These are phyloP conservation scores for Poecile atricapillus DNA, from an alignment of 2,113 vertebrate genomes.

Conservation along the genomic window DNA sequence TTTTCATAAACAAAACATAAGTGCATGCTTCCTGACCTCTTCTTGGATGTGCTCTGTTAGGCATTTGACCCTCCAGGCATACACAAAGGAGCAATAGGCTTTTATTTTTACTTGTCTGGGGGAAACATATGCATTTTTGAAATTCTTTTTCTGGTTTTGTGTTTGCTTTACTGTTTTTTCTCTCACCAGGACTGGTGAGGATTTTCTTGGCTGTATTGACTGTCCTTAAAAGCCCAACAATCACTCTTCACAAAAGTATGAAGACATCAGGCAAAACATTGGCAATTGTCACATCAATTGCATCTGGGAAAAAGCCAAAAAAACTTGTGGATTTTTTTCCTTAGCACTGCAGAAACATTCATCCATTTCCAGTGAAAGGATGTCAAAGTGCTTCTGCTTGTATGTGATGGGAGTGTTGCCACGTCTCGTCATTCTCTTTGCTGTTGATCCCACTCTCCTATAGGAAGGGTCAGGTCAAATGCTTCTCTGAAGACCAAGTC, in stretches of 20 bases:
- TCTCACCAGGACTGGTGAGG: neutral
- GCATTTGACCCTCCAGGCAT: neutral
- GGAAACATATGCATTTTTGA: neutral
- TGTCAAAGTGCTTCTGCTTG: neutral
- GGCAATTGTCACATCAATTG: neutral
- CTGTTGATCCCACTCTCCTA: neutral
- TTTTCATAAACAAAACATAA: neutral
- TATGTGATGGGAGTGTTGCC: neutral
- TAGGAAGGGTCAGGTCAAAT: constrained; percentile 19
- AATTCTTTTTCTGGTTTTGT: neutral
- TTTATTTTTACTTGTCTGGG: neutral
- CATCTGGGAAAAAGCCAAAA: constrained; percentile 3
- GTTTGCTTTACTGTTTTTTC: neutral
- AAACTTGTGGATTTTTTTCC: neutral
- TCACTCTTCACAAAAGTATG: neutral
- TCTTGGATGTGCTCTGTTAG: neutral
- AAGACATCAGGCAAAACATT: constrained; percentile 1
- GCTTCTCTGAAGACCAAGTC: neutral
- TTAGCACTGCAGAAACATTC: constrained; percentile 27
- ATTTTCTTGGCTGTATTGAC: neutral
- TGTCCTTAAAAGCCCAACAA: neutral
- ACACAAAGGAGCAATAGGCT: neutral
- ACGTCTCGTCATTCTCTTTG: constrained; percentile 3
- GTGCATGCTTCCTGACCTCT: neutral
- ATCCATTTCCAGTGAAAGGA: constrained; percentile 35